A percentile compares a stretch with the other conserved stretches of the same genome.
Conservation (phyloP, 2,113 vertebrate genomes). For the Hyaena hyaena region DNA sequence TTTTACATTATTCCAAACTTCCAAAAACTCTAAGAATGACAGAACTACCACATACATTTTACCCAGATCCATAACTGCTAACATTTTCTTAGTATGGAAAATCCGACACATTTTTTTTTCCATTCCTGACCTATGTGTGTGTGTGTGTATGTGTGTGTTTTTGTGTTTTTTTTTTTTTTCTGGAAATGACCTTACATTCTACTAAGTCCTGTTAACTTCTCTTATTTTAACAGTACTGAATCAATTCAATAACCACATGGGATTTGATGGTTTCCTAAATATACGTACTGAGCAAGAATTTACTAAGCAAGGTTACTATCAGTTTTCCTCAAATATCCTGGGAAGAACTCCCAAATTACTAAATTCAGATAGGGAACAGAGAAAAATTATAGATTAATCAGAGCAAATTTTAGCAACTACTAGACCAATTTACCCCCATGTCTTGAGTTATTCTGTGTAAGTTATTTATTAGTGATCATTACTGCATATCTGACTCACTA, state of each 20-base stretch:
- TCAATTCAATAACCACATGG: conserved; percentile 14
- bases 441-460: not conserved
- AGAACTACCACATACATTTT: not conserved
- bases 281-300: conserved; percentile 19
- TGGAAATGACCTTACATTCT: conserved; percentile 41
- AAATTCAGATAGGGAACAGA: not conserved
- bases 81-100: conserved; percentile 45
- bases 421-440: not conserved
- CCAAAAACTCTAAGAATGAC: not conserved
- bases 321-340: not conserved
- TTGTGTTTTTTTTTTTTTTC: not conserved
- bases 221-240: not conserved
- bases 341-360: conserved; percentile 9
- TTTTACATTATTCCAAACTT: conserved; percentile 47
- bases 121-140: not conserved
- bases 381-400: not conserved
- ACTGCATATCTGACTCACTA: not conserved
- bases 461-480: not conserved
- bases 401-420: conserved; percentile 10
- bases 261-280: not conserved
- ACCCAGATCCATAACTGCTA: not conserved
- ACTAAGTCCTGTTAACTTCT: not conserved
- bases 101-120: not conserved
- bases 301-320: conserved; percentile 7
- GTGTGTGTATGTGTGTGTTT: not conserved